A percentile compares a stretch with the other conserved stretches of the same genome.
Conservation (phyloP, 2,113 vertebrate genomes). For the Menidia beryllina region DNA sequence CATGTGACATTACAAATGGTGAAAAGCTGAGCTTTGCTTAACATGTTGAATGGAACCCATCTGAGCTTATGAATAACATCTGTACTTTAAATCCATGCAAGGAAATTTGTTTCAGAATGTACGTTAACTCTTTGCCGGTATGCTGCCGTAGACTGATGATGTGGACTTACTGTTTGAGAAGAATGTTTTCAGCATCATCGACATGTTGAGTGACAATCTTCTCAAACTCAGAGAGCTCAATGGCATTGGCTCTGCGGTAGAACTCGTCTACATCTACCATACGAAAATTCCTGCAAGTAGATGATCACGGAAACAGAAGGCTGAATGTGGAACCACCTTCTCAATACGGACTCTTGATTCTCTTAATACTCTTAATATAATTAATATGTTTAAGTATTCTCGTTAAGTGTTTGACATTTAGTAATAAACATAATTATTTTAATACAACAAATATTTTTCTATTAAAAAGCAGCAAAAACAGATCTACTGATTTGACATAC, state of each 20-base stretch:
- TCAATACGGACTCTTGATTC: neutral
- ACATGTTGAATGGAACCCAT: no score
- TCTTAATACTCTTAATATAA: no score
- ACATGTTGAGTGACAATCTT: slow-evolving; percentile 82
- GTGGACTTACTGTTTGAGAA: slow-evolving; percentile 83
- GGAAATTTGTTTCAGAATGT: neutral
- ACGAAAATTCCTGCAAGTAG: slow-evolving; percentile 83
- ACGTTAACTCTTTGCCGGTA: neutral
- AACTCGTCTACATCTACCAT: slow-evolving; percentile 86
- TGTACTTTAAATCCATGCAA: neutral
- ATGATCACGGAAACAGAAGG: neutral
- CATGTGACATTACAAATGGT: no score
- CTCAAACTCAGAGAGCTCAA: slow-evolving; percentile 87
- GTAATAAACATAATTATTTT: no score
- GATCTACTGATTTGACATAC: slow-evolving; percentile 73
- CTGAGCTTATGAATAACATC: no score
- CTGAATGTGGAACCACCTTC: neutral
- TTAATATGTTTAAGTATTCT: no score
- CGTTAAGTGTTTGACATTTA: no score
- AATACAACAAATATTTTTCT: no score
- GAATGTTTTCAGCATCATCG: slow-evolving; percentile 78
- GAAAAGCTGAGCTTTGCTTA: no score
- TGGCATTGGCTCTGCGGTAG: slow-evolving; percentile 80
- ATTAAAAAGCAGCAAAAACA: no score
- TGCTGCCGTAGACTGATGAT: neutral